phyloP scores from a whole-genome alignment of 2,113 vertebrate species.

The Geococcyx californianus region DNA sequence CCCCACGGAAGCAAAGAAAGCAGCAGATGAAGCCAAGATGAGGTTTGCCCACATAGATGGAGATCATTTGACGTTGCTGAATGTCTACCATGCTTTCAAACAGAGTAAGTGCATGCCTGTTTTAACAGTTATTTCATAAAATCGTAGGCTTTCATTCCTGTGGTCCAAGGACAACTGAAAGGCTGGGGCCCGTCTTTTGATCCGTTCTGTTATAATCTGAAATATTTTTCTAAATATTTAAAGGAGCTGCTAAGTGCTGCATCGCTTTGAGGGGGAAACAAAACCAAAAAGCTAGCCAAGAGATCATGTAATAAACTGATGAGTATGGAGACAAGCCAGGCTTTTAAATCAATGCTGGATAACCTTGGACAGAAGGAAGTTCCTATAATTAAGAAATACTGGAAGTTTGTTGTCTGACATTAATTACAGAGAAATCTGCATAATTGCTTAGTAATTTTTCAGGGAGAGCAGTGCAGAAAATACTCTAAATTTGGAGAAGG shows the following conservation, averaged over 20 bases:
- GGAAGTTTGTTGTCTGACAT: not conserved
- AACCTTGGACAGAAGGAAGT: conserved; percentile 30
- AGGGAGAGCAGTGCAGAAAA: not conserved
- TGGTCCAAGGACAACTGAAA: not conserved
- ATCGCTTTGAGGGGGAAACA: not conserved
- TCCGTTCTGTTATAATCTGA: not conserved
- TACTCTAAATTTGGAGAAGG: not conserved
- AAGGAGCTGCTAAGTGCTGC: not conserved
- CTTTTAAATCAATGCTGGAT: not conserved
- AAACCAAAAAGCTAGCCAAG: not conserved
- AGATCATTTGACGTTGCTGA: conserved; percentile 97
- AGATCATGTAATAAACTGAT: not conserved
- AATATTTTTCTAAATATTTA: not conserved
- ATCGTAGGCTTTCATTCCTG: rapidly evolving
- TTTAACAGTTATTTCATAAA: not conserved
- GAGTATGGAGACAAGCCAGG: not conserved
- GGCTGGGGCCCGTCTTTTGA: not conserved
- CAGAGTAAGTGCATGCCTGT: conserved; percentile 84
- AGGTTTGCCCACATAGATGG: conserved; percentile 98
- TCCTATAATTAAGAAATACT: not conserved
- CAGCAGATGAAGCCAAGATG: conserved; percentile 98
- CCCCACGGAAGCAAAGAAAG: conserved; percentile 98
- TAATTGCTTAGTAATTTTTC: conserved; percentile 3
- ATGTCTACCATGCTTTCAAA: conserved; percentile 98
- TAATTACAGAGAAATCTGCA: not conserved